A percentile compares a stretch with the other conserved stretches of the same genome.
Conservation (phyloP, 1,140 invertebrate genomes). For the Drosophila biarmipes region DNA sequence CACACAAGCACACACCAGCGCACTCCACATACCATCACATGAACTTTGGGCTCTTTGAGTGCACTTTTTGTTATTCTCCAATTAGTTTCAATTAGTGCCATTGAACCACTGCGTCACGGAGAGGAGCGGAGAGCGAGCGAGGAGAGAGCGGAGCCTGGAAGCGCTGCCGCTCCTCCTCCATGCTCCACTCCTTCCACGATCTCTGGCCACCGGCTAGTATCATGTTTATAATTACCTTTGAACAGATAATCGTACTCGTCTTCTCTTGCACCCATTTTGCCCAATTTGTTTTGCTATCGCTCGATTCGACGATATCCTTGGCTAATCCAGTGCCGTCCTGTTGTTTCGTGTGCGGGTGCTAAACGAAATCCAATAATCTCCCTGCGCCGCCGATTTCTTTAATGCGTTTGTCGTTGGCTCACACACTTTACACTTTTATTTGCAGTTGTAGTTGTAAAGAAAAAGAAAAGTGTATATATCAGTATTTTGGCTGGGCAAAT, state of each 20-base stretch:
- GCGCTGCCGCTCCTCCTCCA: conserved; percentile 21
- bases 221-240: conserved; percentile 92
- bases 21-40: conserved; percentile 27
- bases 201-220: conserved; percentile 22
- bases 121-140: too few relatives aligned
- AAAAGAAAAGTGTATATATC: conserved; percentile 74
- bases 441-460: conserved; percentile 75
- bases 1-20: conserved; percentile 32
- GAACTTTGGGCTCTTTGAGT: conserved; percentile 30
- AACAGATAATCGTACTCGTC: conserved; percentile 99
- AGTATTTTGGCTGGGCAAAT: conserved; percentile 42
- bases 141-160: conserved; percentile 10
- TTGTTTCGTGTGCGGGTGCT: conserved; percentile 44
- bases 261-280: conserved; percentile 96
- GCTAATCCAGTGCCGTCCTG: conserved; percentile 24
- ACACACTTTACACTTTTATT: conserved; percentile 80
- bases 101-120: conserved; percentile 62
- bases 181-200: conserved; percentile 9
- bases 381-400: conserved; percentile 74
- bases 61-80: conserved; percentile 70
- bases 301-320: conserved; percentile 36
- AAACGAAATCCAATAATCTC: conserved; percentile 77
- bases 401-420: conserved; percentile 69
- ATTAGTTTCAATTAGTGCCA: conserved; percentile 78
- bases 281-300: conserved; percentile 44